Base-by-base conservation (phyloP, 1,140 invertebrate species). In the Ctenoplectra terminalis region DNA sequence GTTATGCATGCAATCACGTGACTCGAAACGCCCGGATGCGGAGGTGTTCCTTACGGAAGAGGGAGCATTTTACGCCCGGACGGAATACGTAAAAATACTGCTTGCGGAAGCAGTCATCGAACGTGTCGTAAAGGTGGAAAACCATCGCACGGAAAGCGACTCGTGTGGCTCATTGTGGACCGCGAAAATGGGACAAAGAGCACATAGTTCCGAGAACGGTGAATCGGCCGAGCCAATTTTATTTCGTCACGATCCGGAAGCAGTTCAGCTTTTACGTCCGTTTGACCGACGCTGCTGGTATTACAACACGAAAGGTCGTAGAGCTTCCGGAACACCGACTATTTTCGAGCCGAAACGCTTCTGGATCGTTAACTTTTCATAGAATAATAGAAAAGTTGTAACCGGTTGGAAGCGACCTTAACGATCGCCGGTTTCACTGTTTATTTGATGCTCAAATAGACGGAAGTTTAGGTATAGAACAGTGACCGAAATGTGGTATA, bases 341-440 rank as follows among this genome's bases (percentile, higher is more conserved):
- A 29, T 58, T 58, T 58, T 17, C 56, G 6, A 58, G n/a, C n/a
- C n/a, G n/a, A n/a, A n/a, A n/a, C n/a, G n/a, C n/a, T n/a, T 7
- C 5, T 13, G 63, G 50, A 43, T 58, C 50, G 74, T 69, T 67
- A 54, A 77, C 29, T 46, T 77, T 77, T 77, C 74, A 69, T 67
- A 50, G 63, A 77, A 77, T 77, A 69, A 69, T 23, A 46, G 74
- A 77, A 56, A 69, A 43, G 63, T 46, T 46, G 37, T 26, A 31
- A 37, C 17, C 34, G 20, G n/a, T n/a, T n/a, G n/a, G n/a, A n/a
- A n/a, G n/a, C n/a, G n/a, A n/a, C n/a, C n/a, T n/a, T n/a, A n/a
- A n/a, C n/a, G n/a, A n/a, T n/a, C n/a, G n/a, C n/a, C n/a, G n/a
- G n/a, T n/a, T n/a, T n/a, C n/a, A n/a, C n/a, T n/a, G n/a, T n/a